These are phyloP conservation scores for Crax fasciolata DNA, from an alignment of 2,797 vertebrate genomes.

Conservation along the genomic window DNA sequence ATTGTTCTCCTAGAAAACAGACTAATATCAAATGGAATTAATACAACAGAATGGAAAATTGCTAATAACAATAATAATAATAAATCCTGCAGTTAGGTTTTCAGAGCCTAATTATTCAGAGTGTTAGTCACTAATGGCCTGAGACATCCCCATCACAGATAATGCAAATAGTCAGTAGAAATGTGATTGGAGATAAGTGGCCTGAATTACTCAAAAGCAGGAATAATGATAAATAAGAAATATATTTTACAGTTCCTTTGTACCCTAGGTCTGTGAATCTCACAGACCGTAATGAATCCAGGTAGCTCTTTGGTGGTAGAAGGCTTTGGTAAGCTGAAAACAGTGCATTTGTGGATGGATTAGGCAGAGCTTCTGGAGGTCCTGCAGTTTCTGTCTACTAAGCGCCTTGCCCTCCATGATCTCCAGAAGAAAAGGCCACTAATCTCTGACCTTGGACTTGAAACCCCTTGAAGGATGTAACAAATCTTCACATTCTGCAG, in stretches of 20 bases:
- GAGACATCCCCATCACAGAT: slow-evolving; percentile 78
- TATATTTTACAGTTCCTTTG: background rate
- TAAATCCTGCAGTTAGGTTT: slow-evolving; percentile 70
- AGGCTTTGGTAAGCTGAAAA: background rate
- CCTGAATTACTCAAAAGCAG: background rate
- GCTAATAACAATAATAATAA: slow-evolving; percentile 73
- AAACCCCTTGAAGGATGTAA: background rate
- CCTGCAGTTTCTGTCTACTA: background rate
- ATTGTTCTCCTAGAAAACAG: slow-evolving; percentile 18
- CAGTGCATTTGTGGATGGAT: background rate
- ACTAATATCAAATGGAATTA: slow-evolving; percentile 20
- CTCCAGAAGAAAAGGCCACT: background rate
- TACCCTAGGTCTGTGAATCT: background rate
- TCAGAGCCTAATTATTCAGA: slow-evolving; percentile 82
- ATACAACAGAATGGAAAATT: slow-evolving; percentile 53
- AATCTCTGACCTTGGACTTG: background rate
- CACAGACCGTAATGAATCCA: background rate
- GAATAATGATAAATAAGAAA: slow-evolving; percentile 29
- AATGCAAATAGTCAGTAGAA: slow-evolving; percentile 20
- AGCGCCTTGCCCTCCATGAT: background rate
- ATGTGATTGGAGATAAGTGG: slow-evolving; percentile 44
- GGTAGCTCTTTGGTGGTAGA: background rate
- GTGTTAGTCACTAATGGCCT: slow-evolving; percentile 78
- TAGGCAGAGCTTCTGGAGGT: background rate
- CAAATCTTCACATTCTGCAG: background rate